Evolutionary conservation across 2,113 vertebrate genomes (phyloP).

Genomic region (Malurus cyaneus): DNA sequence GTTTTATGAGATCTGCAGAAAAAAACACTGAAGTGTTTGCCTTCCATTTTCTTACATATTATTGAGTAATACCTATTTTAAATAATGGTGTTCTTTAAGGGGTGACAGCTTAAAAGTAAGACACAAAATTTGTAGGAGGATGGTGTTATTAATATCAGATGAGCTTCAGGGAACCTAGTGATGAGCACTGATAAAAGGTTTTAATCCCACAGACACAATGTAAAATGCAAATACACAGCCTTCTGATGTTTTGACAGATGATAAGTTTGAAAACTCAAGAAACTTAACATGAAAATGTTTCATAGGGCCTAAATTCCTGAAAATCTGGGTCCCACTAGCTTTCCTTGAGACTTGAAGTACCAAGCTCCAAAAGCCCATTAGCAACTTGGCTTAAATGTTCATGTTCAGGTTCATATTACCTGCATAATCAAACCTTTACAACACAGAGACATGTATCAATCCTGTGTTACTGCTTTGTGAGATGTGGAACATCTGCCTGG

Average conservation of each 20-base stretch:
- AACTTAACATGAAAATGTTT: background rate
- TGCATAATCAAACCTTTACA: background rate
- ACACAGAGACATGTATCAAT: background rate
- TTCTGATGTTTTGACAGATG: background rate
- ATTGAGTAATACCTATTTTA: background rate
- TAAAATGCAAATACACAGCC: background rate
- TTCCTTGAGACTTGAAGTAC: background rate
- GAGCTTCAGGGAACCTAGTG: background rate
- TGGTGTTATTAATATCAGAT: background rate
- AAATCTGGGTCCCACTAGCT: background rate
- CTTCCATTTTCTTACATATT: background rate
- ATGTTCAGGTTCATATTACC: background rate
- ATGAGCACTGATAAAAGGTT: background rate
- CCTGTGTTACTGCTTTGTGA: background rate
- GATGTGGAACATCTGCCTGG: background rate
- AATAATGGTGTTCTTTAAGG: background rate
- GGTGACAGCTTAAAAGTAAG: background rate
- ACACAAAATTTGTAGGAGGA: background rate
- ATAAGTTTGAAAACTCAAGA: background rate
- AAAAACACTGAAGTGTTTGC: background rate
- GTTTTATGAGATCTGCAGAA: background rate
- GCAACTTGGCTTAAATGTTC: background rate
- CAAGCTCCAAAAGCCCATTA: background rate
- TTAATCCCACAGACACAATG: background rate
- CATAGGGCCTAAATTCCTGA: background rate